Conservation (phyloP, 2,797 vertebrate genomes). For the Mionectes olivaceus region DNA sequence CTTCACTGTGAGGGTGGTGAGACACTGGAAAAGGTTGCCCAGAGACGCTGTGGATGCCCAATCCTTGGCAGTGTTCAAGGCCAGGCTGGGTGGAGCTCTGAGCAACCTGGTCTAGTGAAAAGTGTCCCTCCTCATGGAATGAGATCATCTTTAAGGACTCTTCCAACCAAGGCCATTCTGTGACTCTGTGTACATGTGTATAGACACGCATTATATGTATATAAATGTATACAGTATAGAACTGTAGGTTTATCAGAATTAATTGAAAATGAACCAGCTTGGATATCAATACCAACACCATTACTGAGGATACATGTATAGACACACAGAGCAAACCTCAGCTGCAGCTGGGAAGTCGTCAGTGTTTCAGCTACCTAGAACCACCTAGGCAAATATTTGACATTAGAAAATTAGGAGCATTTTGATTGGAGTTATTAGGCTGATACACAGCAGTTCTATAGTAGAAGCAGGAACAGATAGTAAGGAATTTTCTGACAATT, state of each 20-base stretch:
- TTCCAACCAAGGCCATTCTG: neutral
- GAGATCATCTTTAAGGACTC: neutral
- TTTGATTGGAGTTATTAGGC: neutral
- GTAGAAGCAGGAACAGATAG: neutral
- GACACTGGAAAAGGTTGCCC: neutral
- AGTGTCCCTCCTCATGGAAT: neutral
- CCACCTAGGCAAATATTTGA: neutral
- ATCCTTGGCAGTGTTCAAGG: too few relatives aligned
- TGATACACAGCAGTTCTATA: neutral
- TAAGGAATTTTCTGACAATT: neutral
- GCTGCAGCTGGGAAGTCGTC: neutral
- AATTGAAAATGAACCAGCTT: neutral
- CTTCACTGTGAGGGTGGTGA: neutral
- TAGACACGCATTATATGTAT: neutral
- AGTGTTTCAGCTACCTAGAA: neutral
- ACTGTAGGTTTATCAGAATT: neutral
- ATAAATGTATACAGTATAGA: neutral
- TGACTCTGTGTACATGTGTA: neutral
- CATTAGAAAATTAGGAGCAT: neutral
- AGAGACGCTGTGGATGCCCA: too few relatives aligned
- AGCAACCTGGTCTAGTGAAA: neutral
- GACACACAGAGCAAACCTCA: neutral
- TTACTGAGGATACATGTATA: neutral
- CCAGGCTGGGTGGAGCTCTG: neutral
- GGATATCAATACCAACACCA: neutral